Conservation (phyloP, 2,113 vertebrate species). For the Nipponia nippon region DNA sequence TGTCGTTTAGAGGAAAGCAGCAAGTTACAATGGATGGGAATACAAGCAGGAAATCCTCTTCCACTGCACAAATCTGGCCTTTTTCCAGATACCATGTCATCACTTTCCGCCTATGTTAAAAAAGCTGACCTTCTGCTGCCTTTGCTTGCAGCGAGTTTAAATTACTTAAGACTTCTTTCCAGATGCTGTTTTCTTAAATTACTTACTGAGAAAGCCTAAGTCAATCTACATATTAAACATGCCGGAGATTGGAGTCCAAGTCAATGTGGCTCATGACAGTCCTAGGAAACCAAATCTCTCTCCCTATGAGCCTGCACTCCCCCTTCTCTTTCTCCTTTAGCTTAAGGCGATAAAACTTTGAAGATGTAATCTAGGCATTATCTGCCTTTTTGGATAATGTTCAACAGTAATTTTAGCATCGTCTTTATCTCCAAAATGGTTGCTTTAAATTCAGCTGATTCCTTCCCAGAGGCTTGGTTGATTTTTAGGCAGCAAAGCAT, state of each 20-base stretch:
- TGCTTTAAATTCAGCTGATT: slow-evolving; percentile 4
- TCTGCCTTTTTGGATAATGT: slow-evolving; percentile 46
- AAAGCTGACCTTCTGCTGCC: slow-evolving; percentile 32
- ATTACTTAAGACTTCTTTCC: neutral
- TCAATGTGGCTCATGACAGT: neutral
- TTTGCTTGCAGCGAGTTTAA: slow-evolving; percentile 10
- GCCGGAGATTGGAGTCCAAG: neutral
- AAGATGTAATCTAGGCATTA: slow-evolving; percentile 49
- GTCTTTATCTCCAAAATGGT: slow-evolving; percentile 23
- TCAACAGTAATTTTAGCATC: slow-evolving; percentile 38
- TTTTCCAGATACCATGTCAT: neutral
- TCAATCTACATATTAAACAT: slow-evolving; percentile 35
- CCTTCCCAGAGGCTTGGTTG: neutral
- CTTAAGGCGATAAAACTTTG: slow-evolving; percentile 36
- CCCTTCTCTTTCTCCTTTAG: neutral
- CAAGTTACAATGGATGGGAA: neutral
- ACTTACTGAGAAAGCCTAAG: neutral
- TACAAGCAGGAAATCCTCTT: neutral
- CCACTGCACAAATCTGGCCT: neutral
- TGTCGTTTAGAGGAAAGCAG: neutral
- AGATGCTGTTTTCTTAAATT: slow-evolving; percentile 43
- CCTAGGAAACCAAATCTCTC: neutral
- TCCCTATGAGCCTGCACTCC: neutral
- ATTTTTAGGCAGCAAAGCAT: neutral
- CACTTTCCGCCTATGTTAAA: neutral